Percentiles rank a stretch among this genome's conserved stretches.
Conservation (phyloP, 2,888 invertebrate genomes). For the Habrosyne pyritoides region DNA sequence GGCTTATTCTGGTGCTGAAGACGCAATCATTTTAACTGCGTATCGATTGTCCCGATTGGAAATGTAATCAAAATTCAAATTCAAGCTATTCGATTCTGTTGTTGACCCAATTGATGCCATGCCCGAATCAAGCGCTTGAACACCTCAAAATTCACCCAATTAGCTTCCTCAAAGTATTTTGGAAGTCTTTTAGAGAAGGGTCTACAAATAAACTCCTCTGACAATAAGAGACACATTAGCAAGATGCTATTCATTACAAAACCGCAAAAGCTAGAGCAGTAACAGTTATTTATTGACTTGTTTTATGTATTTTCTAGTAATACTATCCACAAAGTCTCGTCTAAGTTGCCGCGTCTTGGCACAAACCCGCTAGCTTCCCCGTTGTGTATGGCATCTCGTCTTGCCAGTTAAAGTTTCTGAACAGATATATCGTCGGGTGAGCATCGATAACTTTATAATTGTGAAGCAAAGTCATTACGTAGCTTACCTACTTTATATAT, state of each 20-base stretch:
- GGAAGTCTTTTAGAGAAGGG: too few species aligned
- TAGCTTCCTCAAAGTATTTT: too few species aligned
- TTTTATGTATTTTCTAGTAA: slow-evolving; percentile 2
- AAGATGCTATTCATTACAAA: not conserved
- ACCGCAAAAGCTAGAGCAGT: not conserved
- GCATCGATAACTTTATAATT: not conserved
- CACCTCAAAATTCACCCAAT: too few species aligned
- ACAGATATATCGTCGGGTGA: not conserved
- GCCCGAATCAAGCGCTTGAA: too few species aligned
- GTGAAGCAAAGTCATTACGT: not conserved
- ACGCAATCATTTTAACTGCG: too few species aligned
- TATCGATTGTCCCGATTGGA: too few species aligned
- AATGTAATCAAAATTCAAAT: too few species aligned
- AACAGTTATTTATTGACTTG: slow-evolving; percentile 1
- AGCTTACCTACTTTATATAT: too few species aligned
- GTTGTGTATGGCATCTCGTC: slow-evolving; percentile 25
- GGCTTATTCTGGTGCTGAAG: too few species aligned
- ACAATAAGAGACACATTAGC: not conserved
- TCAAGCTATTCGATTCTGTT: too few species aligned
- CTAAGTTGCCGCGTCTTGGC: not conserved
- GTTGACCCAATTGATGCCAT: too few species aligned
- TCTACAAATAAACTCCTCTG: not conserved
- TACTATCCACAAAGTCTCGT: not conserved
- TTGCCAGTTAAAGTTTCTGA: slow-evolving; percentile 3
- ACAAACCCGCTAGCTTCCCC: slow-evolving; percentile 32